A percentile compares a stretch with the other conserved stretches of the same genome.
phyloP scores from a whole-genome alignment of 2,113 vertebrate species.

The Microtus oregoni region DNA sequence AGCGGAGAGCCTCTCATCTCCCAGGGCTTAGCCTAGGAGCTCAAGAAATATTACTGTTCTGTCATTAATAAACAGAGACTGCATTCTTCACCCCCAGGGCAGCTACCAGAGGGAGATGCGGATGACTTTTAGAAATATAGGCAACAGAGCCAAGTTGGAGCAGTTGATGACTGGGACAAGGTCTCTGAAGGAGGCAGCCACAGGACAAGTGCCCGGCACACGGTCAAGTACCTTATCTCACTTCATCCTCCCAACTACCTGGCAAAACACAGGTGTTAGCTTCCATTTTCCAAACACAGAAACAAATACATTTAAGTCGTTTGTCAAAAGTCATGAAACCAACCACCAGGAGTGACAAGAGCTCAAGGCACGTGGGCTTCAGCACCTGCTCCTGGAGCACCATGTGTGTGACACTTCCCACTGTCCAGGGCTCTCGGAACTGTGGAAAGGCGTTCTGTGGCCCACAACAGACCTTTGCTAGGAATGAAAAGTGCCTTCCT shows the following conservation, averaged over 20 bases:
- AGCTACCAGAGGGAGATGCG: neutral
- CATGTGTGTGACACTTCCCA: neutral
- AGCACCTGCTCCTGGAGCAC: neutral
- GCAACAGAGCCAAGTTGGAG: neutral
- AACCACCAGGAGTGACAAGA: neutral
- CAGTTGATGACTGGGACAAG: neutral
- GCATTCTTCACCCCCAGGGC: neutral
- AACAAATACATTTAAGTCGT: conserved; percentile 16
- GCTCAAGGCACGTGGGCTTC: neutral
- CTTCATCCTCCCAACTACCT: neutral
- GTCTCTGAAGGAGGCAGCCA: neutral
- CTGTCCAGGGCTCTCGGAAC: neutral
- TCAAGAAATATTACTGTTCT: conserved; percentile 12
- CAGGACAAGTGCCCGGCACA: neutral
- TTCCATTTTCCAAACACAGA: conserved; percentile 29
- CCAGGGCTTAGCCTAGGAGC: neutral
- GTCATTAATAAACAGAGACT: neutral
- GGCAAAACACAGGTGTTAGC: neutral
- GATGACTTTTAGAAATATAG: neutral
- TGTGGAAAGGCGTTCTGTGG: neutral
- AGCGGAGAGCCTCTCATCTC: neutral
- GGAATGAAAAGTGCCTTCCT: conserved; percentile 6
- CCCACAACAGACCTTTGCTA: neutral
- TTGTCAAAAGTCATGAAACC: neutral
- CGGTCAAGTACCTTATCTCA: neutral